Percentiles rank a stretch among this genome's conserved stretches.
Conservation (phyloP, 2,797 vertebrate species). For the Zalophus californianus region DNA sequence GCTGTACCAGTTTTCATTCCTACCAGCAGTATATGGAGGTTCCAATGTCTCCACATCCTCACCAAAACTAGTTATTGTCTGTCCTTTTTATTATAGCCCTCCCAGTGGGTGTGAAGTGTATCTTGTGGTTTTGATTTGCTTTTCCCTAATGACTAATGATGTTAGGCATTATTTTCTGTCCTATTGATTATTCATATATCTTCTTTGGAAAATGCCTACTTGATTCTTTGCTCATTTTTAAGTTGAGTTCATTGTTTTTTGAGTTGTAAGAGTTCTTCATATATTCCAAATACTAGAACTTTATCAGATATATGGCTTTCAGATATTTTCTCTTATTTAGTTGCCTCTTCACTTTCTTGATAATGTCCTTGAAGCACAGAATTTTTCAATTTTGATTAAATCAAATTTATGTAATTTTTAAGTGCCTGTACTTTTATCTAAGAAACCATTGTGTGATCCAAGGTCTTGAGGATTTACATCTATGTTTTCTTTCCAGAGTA, state of each 20-base stretch:
- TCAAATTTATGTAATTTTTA: not conserved
- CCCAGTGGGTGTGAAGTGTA: not conserved
- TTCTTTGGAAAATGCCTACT: constrained; percentile 34
- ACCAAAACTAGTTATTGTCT: not conserved
- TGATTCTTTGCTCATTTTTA: not conserved
- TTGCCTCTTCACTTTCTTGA: not conserved
- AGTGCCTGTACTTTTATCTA: not conserved
- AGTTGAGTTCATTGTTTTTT: not conserved
- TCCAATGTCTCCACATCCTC: not conserved
- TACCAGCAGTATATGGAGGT: not conserved
- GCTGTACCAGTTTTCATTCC: not conserved
- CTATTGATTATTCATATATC: not conserved
- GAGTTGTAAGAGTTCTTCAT: not conserved
- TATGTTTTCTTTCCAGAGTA: not conserved
- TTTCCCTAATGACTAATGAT: not conserved
- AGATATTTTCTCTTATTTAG: not conserved
- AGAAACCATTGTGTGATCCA: not conserved
- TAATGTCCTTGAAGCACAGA: constrained; percentile 5
- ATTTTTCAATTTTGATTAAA: not conserved
- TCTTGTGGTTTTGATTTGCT: not conserved
- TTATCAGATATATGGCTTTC: not conserved
- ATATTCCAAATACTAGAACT: not conserved
- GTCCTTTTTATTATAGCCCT: not conserved
- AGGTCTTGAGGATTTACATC: not conserved
- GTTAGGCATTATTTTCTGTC: not conserved